phyloP scores from a whole-genome alignment of 2,113 vertebrate species.

The Colinus virginianus region DNA sequence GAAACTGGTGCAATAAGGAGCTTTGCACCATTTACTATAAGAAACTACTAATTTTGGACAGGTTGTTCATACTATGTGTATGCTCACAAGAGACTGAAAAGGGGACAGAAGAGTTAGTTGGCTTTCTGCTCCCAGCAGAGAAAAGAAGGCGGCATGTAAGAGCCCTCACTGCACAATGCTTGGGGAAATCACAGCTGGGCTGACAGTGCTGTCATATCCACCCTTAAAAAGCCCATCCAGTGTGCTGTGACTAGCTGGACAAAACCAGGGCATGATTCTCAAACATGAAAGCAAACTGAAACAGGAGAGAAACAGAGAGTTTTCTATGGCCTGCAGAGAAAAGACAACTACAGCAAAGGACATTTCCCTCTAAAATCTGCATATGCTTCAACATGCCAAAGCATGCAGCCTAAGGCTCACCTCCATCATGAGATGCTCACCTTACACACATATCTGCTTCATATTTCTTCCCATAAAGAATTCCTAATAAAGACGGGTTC shows the following conservation, averaged over 20 bases:
- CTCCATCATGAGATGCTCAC: slow-evolving; percentile 75
- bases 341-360: neutral
- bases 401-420: neutral
- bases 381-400: neutral
- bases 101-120: neutral
- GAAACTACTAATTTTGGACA: neutral
- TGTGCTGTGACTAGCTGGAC: neutral
- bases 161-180: neutral
- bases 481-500: slow-evolving; percentile 93
- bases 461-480: slow-evolving; percentile 95
- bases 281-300: neutral
- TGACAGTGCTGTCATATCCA: fast-evolving
- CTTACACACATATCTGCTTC: slow-evolving; percentile 95
- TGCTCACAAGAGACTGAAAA: neutral
- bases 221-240: neutral
- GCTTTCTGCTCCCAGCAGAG: neutral
- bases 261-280: neutral
- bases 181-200: neutral
- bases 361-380: neutral
- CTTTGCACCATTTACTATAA: neutral
- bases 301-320: neutral
- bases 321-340: neutral
- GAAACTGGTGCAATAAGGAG: neutral
- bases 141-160: neutral
- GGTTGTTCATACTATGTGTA: neutral